phyloP scores from a whole-genome alignment of 2,888 invertebrate species.

The Sericinus montela region DNA sequence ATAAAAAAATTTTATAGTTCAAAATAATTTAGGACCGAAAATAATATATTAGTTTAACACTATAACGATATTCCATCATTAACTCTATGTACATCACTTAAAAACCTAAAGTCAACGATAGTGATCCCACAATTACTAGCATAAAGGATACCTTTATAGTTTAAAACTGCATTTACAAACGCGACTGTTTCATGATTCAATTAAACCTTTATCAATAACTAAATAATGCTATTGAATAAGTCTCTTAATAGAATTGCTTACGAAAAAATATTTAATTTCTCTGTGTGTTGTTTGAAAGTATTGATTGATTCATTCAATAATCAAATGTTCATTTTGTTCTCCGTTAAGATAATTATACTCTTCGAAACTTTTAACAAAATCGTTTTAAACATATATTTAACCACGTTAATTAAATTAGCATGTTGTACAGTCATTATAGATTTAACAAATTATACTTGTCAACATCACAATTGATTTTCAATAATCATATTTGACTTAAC shows the following conservation, averaged over 20 bases:
- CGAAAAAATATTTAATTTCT: not conserved
- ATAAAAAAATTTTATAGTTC: no score
- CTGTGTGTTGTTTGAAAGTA: not conserved
- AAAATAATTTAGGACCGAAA: not conserved
- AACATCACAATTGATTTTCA: conserved; percentile 74
- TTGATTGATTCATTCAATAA: no score
- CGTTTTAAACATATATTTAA: conserved; percentile 28
- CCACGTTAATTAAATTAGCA: conserved; percentile 36
- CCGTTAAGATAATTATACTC: conserved; percentile 7
- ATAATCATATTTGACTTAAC: conserved; percentile 60
- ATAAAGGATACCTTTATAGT: conserved; percentile 38
- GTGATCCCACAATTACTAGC: conserved; percentile 66
- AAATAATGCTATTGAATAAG: not conserved
- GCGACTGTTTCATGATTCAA: not conserved
- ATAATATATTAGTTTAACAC: not conserved
- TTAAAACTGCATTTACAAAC: not conserved
- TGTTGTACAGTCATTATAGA: conserved; percentile 68
- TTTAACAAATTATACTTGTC: conserved; percentile 64
- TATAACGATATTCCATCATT: conserved; percentile 49
- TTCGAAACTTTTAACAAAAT: not conserved
- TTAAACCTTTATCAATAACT: not conserved
- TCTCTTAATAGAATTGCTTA: not conserved
- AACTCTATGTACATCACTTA: conserved; percentile 62
- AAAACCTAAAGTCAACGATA: conserved; percentile 44
- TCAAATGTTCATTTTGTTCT: no score